phyloP scores from a whole-genome alignment of 1,140 invertebrate species.

The Euschistus heros region DNA sequence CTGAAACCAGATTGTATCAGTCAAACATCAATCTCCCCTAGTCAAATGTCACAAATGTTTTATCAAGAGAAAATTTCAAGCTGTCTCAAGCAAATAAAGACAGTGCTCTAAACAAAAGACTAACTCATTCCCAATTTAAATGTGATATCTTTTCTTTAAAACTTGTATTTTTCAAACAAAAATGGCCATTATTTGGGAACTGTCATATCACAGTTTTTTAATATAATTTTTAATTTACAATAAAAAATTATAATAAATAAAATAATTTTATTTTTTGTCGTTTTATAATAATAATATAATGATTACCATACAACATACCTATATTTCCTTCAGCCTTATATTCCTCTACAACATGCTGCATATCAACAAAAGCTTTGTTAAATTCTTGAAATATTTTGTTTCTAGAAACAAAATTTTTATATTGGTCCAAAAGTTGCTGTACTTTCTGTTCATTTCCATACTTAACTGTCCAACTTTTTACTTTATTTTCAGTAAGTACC shows the following conservation, averaged over 20 bases:
- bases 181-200: not conserved
- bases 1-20: too few relatives aligned
- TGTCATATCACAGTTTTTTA: not conserved
- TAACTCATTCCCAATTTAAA: too few relatives aligned
- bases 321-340: slow-evolving; percentile 79
- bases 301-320: slow-evolving; percentile 39
- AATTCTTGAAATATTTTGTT: slow-evolving; percentile 91
- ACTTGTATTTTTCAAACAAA: not conserved
- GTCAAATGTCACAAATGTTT: too few relatives aligned
- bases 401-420: slow-evolving; percentile 79
- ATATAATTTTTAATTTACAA: not conserved
- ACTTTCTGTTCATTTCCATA: slow-evolving; percentile 76
- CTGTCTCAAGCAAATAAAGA: too few relatives aligned
- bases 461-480: slow-evolving; percentile 79
- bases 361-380: slow-evolving; percentile 81
- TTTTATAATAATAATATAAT: not conserved
- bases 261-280: too few relatives aligned
- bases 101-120: too few relatives aligned
- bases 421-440: slow-evolving; percentile 72
- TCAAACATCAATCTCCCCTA: too few relatives aligned
- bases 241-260: not conserved
- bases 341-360: slow-evolving; percentile 82
- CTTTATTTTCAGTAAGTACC: slow-evolving; percentile 75
- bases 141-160: too few relatives aligned
- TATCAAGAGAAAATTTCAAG: too few relatives aligned